Conservation (phyloP, 2,113 vertebrate genomes). For the Tyrannus savana region DNA sequence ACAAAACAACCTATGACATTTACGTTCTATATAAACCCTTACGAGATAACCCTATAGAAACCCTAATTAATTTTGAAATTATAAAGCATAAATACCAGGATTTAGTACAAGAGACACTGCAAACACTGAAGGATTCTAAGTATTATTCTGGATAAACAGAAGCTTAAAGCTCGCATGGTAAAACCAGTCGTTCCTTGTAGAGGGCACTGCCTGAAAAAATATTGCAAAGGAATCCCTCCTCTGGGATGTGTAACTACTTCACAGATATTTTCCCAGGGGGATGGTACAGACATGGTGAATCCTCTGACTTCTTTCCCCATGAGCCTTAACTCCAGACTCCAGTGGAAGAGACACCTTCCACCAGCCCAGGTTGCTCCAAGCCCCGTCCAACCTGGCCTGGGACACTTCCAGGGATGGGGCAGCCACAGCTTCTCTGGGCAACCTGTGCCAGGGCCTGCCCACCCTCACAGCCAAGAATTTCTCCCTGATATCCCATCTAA, state of each 20-base stretch:
- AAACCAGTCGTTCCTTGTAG: background rate
- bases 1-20: background rate
- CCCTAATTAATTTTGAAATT: background rate
- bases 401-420: background rate
- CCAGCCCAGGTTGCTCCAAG: background rate
- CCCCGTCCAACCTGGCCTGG: background rate
- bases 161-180: background rate
- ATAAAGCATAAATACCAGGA: background rate
- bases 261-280: background rate
- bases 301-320: background rate
- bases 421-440: background rate
- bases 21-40: background rate
- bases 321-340: background rate
- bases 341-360: background rate
- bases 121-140: background rate
- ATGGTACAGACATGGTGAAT: background rate
- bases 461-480: background rate
- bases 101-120: background rate
- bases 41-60: background rate
- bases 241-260: background rate
- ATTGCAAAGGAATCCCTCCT: background rate
- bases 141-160: background rate
- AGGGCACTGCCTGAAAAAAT: background rate
- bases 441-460: background rate
- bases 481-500: background rate